phyloP scores from a whole-genome alignment of 2,797 vertebrate species.

The Vultur gryphus region DNA sequence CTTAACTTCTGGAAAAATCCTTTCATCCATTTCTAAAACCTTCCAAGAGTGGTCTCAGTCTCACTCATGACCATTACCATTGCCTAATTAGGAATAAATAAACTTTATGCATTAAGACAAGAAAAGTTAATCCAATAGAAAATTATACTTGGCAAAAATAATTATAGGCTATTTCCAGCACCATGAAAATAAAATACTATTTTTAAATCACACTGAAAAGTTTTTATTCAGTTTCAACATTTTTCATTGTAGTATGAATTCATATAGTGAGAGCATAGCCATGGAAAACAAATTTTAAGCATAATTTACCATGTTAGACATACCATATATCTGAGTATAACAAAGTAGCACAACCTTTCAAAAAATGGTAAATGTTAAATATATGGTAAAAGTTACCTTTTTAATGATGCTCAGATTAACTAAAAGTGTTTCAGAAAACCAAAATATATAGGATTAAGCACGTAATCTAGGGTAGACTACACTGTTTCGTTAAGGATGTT shows the following conservation, averaged over 20 bases:
- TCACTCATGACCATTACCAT: neutral
- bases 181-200: neutral
- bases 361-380: neutral
- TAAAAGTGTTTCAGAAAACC: neutral
- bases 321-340: rapidly evolving
- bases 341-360: neutral
- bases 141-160: neutral
- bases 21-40: neutral
- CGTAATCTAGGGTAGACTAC: neutral
- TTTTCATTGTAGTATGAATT: neutral
- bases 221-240: neutral
- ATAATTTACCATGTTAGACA: neutral
- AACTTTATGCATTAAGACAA: neutral
- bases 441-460: neutral
- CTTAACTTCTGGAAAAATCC: neutral
- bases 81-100: neutral
- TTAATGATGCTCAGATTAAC: neutral
- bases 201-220: neutral
- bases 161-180: neutral
- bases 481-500: neutral
- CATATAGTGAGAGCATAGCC: neutral
- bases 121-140: neutral
- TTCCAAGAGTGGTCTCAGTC: neutral
- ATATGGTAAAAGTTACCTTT: neutral
- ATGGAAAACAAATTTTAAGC: neutral